Conservation (phyloP, 2,113 vertebrate genomes). For the Engraulis encrasicolus region DNA sequence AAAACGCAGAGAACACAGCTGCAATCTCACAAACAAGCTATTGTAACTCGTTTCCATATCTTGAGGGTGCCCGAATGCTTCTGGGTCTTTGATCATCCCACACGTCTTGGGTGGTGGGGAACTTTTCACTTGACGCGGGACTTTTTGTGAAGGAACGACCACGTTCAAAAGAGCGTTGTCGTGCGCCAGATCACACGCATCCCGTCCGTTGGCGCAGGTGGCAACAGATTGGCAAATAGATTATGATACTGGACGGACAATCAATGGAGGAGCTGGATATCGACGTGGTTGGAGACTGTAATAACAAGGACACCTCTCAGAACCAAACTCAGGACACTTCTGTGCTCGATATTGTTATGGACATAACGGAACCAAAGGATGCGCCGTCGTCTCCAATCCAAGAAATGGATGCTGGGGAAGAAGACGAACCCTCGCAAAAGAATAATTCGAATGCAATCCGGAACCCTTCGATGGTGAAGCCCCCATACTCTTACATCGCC, state of each 20-base stretch:
- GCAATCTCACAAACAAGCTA: slow-evolving; percentile 28
- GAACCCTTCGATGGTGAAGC: slow-evolving; percentile 63
- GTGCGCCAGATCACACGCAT: slow-evolving; percentile 33
- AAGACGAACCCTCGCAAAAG: slow-evolving; percentile 12
- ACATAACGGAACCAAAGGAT: slow-evolving; percentile 17
- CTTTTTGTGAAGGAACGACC: slow-evolving; percentile 60
- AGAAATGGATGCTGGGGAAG: slow-evolving; percentile 24
- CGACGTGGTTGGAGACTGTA: slow-evolving; percentile 56
- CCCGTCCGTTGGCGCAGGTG: slow-evolving; percentile 52
- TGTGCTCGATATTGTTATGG: neutral
- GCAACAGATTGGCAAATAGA: slow-evolving; percentile 47
- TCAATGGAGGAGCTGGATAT: slow-evolving; percentile 61
- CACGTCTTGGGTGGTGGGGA: slow-evolving; percentile 23
- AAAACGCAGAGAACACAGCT: slow-evolving; percentile 40
- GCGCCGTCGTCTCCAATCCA: slow-evolving; percentile 21
- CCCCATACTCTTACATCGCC: slow-evolving; percentile 80
- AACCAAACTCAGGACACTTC: neutral
- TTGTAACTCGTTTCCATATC: neutral
- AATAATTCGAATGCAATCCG: slow-evolving; percentile 23
- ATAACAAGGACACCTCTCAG: slow-evolving; percentile 35
- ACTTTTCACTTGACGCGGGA: slow-evolving; percentile 38
- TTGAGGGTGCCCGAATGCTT: neutral
- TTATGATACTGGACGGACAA: slow-evolving; percentile 67
- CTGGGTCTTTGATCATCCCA: neutral
- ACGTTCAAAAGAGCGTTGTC: slow-evolving; percentile 30